phyloP scores from a whole-genome alignment of 2,113 vertebrate genomes.

The Tyrannus savana region DNA sequence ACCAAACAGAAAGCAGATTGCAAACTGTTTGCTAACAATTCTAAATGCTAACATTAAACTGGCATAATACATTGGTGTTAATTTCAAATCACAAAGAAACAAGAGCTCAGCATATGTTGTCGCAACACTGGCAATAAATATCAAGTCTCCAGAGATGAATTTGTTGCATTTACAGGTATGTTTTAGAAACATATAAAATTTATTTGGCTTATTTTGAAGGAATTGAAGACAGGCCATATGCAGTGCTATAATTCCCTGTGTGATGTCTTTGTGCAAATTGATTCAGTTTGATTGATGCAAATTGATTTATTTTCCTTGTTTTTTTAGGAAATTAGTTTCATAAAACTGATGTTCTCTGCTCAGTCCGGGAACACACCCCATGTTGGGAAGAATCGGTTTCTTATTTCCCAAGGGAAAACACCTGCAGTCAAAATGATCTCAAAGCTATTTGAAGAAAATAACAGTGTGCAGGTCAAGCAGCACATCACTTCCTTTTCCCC shows the following conservation, averaged over 20 bases:
- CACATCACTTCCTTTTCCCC: not conserved
- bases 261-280: not conserved
- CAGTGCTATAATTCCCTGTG: not conserved
- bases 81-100: not conserved
- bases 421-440: not conserved
- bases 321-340: conserved; percentile 3
- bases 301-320: not conserved
- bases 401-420: not conserved
- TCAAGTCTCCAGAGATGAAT: not conserved
- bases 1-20: not conserved
- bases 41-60: not conserved
- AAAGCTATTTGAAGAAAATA: not conserved
- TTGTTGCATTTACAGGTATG: not conserved
- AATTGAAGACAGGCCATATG: not conserved
- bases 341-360: not conserved
- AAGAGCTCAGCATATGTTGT: not conserved
- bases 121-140: conserved; percentile 5
- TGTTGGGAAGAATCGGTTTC: not conserved
- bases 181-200: not conserved
- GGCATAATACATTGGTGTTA: not conserved
- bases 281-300: not conserved
- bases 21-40: not conserved
- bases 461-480: not conserved
- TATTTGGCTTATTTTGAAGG: conserved; percentile 1
- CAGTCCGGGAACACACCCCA: not conserved